phyloP scores from a whole-genome alignment of 2,797 vertebrate species.

The Cyprinella venusta region DNA sequence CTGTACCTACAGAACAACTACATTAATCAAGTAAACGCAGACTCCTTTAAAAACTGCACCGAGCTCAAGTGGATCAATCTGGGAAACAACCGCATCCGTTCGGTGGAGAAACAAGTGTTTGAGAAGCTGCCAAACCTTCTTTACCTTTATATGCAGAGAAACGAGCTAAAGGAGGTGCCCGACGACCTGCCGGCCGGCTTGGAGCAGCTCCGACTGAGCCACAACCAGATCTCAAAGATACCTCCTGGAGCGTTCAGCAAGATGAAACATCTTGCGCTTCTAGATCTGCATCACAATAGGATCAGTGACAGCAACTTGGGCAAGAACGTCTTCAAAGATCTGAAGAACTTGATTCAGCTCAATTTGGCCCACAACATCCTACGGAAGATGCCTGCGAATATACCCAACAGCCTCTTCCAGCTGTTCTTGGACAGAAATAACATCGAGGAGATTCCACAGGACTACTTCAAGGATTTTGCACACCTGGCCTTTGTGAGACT shows the following conservation, averaged over 20 bases:
- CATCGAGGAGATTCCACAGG: slow-evolving; percentile 87
- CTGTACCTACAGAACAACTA: slow-evolving; percentile 98
- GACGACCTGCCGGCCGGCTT: slow-evolving; percentile 85
- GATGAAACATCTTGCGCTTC: slow-evolving; percentile 86
- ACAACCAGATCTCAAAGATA: slow-evolving; percentile 91
- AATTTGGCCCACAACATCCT: slow-evolving; percentile 93
- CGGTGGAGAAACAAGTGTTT: slow-evolving; percentile 88
- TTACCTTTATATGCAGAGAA: slow-evolving; percentile 90
- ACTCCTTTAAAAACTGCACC: slow-evolving; percentile 88
- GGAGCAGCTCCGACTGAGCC: slow-evolving; percentile 91
- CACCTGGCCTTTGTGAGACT: slow-evolving; percentile 92
- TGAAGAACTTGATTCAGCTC: slow-evolving; percentile 93
- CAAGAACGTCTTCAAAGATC: slow-evolving; percentile 89
- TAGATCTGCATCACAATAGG: slow-evolving; percentile 93
- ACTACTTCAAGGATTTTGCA: slow-evolving; percentile 88
- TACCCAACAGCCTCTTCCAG: slow-evolving; percentile 86
- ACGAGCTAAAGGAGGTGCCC: slow-evolving; percentile 91
- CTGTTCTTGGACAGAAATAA: slow-evolving; percentile 94
- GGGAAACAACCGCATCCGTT: slow-evolving; percentile 92
- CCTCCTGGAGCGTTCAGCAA: slow-evolving; percentile 87
- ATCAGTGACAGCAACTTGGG: slow-evolving; percentile 87
- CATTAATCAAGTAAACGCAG: slow-evolving; percentile 87
- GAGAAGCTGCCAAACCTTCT: slow-evolving; percentile 86
- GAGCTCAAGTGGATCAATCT: slow-evolving; percentile 92
- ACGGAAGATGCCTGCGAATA: slow-evolving; percentile 88